phyloP scores from a whole-genome alignment of 2,888 invertebrate genomes.

The Phorcus lineatus region DNA sequence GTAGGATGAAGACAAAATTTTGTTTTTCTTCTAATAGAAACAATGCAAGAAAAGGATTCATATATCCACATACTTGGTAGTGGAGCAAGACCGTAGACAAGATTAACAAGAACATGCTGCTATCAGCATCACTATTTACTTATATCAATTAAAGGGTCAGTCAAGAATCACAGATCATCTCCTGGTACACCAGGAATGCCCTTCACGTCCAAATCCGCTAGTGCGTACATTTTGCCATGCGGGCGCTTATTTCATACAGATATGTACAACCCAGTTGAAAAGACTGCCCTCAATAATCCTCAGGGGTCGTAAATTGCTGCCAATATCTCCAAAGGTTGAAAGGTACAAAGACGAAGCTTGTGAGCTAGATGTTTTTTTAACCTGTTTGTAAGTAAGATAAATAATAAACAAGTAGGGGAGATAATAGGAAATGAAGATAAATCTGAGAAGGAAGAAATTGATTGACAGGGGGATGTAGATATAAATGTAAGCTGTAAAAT shows the following conservation, averaged over 20 bases:
- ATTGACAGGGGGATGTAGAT: background rate
- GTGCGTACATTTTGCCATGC: background rate
- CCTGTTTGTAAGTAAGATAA: background rate
- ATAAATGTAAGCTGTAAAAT: no score
- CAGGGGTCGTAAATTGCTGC: slow-evolving; percentile 3
- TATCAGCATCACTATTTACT: background rate
- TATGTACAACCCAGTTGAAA: background rate
- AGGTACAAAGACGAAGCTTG: background rate
- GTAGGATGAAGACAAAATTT: no score
- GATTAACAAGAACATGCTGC: background rate
- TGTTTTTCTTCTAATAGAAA: no score
- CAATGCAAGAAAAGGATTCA: no score
- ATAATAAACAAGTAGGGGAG: background rate
- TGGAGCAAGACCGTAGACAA: background rate
- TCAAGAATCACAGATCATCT: background rate
- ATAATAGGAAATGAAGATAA: background rate
- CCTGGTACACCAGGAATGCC: background rate
- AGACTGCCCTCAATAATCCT: background rate
- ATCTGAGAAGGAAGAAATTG: background rate
- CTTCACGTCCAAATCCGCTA: background rate
- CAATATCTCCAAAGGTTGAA: background rate
- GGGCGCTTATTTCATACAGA: background rate
- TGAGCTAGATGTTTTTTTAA: background rate
- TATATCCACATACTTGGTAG: no score
- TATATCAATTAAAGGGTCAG: background rate